Evolutionary conservation across 1,140 invertebrate species (phyloP).

Genomic region (Pristionchus pacificus): DNA sequence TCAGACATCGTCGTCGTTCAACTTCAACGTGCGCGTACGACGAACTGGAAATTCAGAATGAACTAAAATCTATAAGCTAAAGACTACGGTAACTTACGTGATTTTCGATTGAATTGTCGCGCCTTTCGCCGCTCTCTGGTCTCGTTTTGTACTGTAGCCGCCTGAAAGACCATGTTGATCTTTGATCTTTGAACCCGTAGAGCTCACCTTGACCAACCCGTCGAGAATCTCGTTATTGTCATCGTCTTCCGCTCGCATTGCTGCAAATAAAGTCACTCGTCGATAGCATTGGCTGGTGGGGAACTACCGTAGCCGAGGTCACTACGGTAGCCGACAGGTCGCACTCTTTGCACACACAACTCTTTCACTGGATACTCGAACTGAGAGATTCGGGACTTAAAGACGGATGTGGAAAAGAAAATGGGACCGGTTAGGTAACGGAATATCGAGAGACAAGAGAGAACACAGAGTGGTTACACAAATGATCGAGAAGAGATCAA

Average conservation of each 20-base stretch:
- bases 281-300: background rate
- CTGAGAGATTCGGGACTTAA: too few species aligned
- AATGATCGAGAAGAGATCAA: too few species aligned
- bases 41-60: conserved; percentile 25
- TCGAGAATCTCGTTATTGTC: conserved; percentile 53
- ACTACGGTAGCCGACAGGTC: too few species aligned
- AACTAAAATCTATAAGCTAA: background rate
- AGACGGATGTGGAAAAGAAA: too few species aligned
- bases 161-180: conserved; percentile 7
- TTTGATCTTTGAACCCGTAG: background rate
- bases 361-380: too few species aligned
- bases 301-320: too few species aligned
- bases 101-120: conserved; percentile 54
- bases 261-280: background rate
- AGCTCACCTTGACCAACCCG: conserved; percentile 46
- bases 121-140: conserved; percentile 47
- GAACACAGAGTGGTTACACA: too few species aligned
- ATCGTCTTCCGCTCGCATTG: conserved; percentile 11
- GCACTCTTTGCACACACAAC: too few species aligned
- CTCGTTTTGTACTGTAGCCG: conserved; percentile 53
- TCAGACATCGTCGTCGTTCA: conserved; percentile 36
- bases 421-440: too few species aligned
- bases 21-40: conserved; percentile 37
- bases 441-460: too few species aligned
- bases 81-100: conserved; percentile 35